Evolutionary conservation across 2,113 vertebrate species (phyloP), one percentile per base, ranked within the genome.

Genomic region (Ammodramus savannarum): DNA sequence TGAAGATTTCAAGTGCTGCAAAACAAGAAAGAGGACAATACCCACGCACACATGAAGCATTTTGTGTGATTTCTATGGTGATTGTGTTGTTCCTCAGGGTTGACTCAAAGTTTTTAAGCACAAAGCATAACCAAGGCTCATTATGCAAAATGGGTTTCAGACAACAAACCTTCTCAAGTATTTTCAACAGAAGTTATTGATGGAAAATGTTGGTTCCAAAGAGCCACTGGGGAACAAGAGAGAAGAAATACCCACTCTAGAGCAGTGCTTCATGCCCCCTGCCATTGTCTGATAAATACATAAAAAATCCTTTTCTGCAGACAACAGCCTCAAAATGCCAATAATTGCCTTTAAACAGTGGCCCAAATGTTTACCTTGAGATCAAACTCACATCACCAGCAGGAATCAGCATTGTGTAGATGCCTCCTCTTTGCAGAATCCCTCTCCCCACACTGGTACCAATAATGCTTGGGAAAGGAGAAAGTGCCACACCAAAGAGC

Each of bases 1-100:
- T 5, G 54, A 79, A 34, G 26, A 67, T 89, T 89, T 92, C 51
- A 86, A 54, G 27, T 38, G 41, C 93, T 84, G 41, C 49, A 89
- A 92, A 96, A 92, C 55, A 95, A 84, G 58, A 43, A 73, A 79
- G 20, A 85, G 46, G 86, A 90, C 76, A 84, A 77, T 94, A 86
- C 8, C 59, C 59, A 89, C 89, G 72, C 76, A 84, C 89, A 46
- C 41, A 16, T 58, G 16, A 85, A 93, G 77, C 8, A 61, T 31
- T 73, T 75, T 85, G 25, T 73, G 2, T 32, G 27, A 79, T 79
- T 87, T 93, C 86, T 79, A 38, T 29, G 51, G 79, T 44, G 67
- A 92, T 12, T 49, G 27, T 21, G 16, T 73, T 61, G 38, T 38
- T 88, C 63, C 80, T 58, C 72, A 38, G 63, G 54, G 13, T 1